These are phyloP conservation scores for Nematopogon swammerdamellus DNA, from an alignment of 2,888 invertebrate genomes.

Conservation along the genomic window DNA sequence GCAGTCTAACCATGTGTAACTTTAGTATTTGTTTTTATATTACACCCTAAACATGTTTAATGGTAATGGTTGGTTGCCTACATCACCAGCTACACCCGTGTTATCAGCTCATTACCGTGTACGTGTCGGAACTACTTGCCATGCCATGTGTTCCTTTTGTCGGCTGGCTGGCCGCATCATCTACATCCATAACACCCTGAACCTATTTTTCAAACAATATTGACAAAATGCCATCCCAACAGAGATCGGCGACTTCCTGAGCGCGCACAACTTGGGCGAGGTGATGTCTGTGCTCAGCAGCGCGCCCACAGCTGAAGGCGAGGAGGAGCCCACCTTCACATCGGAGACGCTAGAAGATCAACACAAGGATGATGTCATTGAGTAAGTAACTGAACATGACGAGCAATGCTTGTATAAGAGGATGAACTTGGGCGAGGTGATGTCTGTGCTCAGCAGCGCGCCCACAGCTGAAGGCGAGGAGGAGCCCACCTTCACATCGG, in stretches of 20 bases:
- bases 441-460: constrained; percentile 53
- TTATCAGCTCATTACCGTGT: no score
- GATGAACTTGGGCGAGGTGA: constrained; percentile 64
- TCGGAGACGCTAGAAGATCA: constrained; percentile 56
- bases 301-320: constrained; percentile 17
- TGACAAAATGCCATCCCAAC: constrained; percentile 1
- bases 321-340: constrained; percentile 29
- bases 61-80: no score
- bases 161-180: no score
- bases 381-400: no score
- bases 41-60: no score
- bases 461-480: constrained; percentile 17
- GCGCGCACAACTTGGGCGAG: constrained; percentile 66
- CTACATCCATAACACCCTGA: no score
- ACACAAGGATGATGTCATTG: constrained; percentile 65
- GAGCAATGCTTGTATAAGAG: no score
- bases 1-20: neutral
- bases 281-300: constrained; percentile 60
- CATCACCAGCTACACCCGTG: no score
- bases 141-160: no score
- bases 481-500: constrained; percentile 38
- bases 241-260: constrained; percentile 78
- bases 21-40: neutral
- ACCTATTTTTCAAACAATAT: no score
- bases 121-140: no score